Base-by-base conservation (phyloP, 2,888 invertebrate genomes). In the Limnephilus marmoratus region DNA sequence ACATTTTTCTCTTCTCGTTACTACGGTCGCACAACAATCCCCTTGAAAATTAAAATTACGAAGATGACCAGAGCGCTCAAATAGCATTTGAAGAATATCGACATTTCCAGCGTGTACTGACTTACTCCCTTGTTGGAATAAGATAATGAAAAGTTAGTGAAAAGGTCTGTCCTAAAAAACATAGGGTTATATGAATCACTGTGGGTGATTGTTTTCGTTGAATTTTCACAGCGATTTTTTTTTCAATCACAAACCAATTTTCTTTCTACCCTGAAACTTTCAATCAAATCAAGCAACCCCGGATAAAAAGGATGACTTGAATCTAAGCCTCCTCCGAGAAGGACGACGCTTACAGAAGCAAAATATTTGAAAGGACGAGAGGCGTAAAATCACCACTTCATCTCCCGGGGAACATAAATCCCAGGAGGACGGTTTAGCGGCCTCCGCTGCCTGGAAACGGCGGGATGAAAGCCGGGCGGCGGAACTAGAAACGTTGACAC, bases 381-480 rank as follows among this genome's bases (percentile, higher is more conserved):
- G 91, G 93, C 93, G 93, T 93, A 92, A 93, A 93, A 92, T 92
- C 92, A 92, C 93, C 93, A 92, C 92, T 93, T 91, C 92, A 92
- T 93, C 93, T 92, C 92, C 85, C 85, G 80, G 85, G 83, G 90
- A 90, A 80, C 93, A 91, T 93, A 93, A 93, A 93, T 93, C 92
- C 91, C 83, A 87, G 45, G 85, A 29, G 88, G 53, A 88, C 29
- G 86, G 88, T 88, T 68, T 68, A 86, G 53, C 87, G 34, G 68
- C 49, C 18, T 31, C 34, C 12, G 87, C 87, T 53, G 87, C n/a
- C 41, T 29, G 87, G 87, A 53, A n/a, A 12, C 29, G 53, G 31
- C 37, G 88, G 53, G 45, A 15, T 88, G 34, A 31, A 18, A 68
- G 29, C 9, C 68, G 68, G 24, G n/a, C 24, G 68, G 7, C n/a